phyloP scores from a whole-genome alignment of 1,140 invertebrate species.

The Chrysomallon squamiferum region DNA sequence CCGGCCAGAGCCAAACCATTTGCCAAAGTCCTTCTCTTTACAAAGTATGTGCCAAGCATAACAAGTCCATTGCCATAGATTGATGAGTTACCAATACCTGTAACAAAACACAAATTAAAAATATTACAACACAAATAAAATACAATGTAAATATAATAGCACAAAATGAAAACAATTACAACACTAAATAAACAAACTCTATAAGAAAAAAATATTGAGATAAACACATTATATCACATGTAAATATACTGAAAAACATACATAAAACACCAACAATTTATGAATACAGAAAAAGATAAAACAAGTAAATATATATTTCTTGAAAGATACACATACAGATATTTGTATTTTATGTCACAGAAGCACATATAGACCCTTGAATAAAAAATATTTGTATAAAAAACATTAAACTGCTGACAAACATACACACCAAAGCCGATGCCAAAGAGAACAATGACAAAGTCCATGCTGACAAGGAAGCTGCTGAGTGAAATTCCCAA shows the following conservation, averaged over 20 bases:
- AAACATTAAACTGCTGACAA: too few species aligned
- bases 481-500: slow-evolving; percentile 30
- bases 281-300: neutral
- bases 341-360: too few species aligned
- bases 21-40: slow-evolving; percentile 43
- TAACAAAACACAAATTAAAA: neutral
- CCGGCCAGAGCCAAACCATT: slow-evolving; percentile 53
- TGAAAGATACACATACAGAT: too few species aligned
- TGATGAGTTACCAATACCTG: slow-evolving; percentile 52
- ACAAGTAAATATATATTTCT: too few species aligned
- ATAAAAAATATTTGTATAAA: too few species aligned
- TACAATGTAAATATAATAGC: neutral
- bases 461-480: slow-evolving; percentile 35
- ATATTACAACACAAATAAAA: neutral
- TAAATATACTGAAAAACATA: neutral
- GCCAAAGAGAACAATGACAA: slow-evolving; percentile 33
- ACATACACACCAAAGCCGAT: slow-evolving; percentile 38
- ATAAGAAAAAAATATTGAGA: neutral
- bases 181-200: neutral
- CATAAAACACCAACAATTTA: neutral
- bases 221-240: neutral
- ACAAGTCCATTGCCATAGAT: slow-evolving; percentile 54
- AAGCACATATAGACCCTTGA: too few species aligned
- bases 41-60: slow-evolving; percentile 55
- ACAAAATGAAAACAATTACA: neutral